These are phyloP conservation scores for Antechinus flavipes DNA, from an alignment of 2,113 vertebrate genomes.

Conservation along the genomic window DNA sequence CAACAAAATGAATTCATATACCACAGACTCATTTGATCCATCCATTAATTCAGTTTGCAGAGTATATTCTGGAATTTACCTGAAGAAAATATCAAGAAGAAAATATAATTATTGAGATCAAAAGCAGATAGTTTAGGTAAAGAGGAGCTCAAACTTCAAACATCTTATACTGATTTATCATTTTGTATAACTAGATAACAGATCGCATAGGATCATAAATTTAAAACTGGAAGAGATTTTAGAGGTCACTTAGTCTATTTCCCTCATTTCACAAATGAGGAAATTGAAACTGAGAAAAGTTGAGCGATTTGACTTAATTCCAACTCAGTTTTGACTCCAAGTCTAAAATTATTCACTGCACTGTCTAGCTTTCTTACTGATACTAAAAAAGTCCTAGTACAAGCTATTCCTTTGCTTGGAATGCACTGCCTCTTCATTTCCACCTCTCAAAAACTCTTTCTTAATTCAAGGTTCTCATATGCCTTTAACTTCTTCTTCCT, in stretches of 20 bases:
- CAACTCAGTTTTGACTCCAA: not conserved
- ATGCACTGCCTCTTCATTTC: not conserved
- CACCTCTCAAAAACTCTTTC: not conserved
- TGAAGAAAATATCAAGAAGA: not conserved
- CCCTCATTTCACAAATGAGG: not conserved
- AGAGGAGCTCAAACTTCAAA: not conserved
- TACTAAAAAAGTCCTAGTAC: not conserved
- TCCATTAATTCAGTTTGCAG: conserved; percentile 22
- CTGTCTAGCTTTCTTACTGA: not conserved
- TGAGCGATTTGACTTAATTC: not conserved
- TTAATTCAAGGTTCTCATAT: not conserved
- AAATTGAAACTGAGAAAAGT: not conserved
- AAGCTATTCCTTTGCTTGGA: not conserved
- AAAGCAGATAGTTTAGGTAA: not conserved
- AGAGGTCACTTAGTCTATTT: not conserved
- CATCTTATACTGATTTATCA: not conserved
- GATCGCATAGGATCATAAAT: not conserved
- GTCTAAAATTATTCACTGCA: not conserved
- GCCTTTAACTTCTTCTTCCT: not conserved
- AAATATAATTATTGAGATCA: not conserved
- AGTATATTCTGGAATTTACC: not conserved
- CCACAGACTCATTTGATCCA: conserved; percentile 37
- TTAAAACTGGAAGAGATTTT: not conserved
- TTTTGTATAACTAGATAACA: not conserved
- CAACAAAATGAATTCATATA: conserved; percentile 65